Base-by-base conservation (phyloP, 2,113 vertebrate genomes). In the Anser brachyrhynchus region DNA sequence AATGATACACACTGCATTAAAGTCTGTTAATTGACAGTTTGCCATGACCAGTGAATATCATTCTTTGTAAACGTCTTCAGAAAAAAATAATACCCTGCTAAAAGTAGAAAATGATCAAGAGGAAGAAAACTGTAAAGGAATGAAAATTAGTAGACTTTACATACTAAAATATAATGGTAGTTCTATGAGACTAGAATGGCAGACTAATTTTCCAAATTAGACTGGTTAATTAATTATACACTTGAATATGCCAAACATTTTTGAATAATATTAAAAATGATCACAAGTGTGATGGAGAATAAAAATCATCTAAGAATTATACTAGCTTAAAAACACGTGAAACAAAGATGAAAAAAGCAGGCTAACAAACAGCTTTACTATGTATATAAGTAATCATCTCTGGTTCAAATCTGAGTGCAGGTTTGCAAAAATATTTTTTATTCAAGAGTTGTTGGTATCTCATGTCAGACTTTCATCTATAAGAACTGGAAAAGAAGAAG, bases 21-120 rank as follows among this genome's bases (percentile, higher is more conserved):
- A 97, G 85, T 91, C 66, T 95, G 78, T 93, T 98, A 97, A 97
- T 91, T 97, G 96, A 97, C 96, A 87, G 89, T 94, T 97, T 97
- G 62, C 92, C 93, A 87, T 96, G 97, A 97, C 94, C 97, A 96
- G 19, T 89, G 94, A 97, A 94, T 57, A 94, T 89, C 96, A 84
- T 89, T 96, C 58, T 57, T 43, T 97, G 77, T 91, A 96, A 97
- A 88, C 61, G 82, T 76, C 97, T 97, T 96, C 84, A 96, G 97
- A 95, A 88, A 95, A 49, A 51, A 51, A 97, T 97, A 97, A 95
- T 89, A 97, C 65, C 83, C 92, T 96, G 67, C 81, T 96, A 91
- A 95, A 97, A 90, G 84, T 44, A 97, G 87, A 89, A 96, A 97
- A 96, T 89, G n/a, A 97, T 97, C 79, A 96, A 91, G 83, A 90